Evolutionary conservation across 2,113 vertebrate species (phyloP).

Genomic region (Lasiurus borealis): DNA sequence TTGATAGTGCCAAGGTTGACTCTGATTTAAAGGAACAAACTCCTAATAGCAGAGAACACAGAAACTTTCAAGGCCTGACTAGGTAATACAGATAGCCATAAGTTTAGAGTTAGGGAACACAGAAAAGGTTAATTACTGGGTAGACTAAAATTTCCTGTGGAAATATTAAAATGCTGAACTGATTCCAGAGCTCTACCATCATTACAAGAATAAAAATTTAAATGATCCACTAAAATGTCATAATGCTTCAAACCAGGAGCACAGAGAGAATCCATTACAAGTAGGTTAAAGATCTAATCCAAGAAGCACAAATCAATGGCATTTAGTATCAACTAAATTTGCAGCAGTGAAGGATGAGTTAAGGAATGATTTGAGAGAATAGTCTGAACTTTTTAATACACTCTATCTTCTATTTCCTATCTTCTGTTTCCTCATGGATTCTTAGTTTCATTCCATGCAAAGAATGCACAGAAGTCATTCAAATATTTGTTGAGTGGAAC

Average conservation of each 20-base stretch:
- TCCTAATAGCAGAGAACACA: constrained; percentile 35
- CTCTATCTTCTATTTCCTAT: constrained; percentile 8
- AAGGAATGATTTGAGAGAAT: not conserved
- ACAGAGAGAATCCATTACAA: constrained; percentile 4
- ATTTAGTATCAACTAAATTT: constrained; percentile 32
- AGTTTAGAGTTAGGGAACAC: not conserved
- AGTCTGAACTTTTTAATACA: not conserved
- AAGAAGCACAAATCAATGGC: constrained; percentile 34
- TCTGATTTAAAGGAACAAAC: constrained; percentile 53
- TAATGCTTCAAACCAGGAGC: constrained; percentile 39
- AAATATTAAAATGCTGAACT: constrained; percentile 48
- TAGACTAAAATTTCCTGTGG: constrained; percentile 12
- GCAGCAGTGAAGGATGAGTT: not conserved
- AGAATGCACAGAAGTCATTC: constrained; percentile 1
- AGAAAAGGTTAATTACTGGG: constrained; percentile 53
- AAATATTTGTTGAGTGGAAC: constrained; percentile 35
- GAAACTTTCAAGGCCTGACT: not conserved
- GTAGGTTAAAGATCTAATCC: not conserved
- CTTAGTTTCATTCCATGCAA: constrained; percentile 44
- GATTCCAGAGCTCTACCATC: constrained; percentile 29
- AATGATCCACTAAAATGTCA: not conserved
- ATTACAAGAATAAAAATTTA: constrained; percentile 41
- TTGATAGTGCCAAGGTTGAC: not conserved
- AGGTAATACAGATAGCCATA: not conserved
- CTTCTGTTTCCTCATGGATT: not conserved